phyloP scores from a whole-genome alignment of 2,888 invertebrate species.

The Heliconius cydno region DNA sequence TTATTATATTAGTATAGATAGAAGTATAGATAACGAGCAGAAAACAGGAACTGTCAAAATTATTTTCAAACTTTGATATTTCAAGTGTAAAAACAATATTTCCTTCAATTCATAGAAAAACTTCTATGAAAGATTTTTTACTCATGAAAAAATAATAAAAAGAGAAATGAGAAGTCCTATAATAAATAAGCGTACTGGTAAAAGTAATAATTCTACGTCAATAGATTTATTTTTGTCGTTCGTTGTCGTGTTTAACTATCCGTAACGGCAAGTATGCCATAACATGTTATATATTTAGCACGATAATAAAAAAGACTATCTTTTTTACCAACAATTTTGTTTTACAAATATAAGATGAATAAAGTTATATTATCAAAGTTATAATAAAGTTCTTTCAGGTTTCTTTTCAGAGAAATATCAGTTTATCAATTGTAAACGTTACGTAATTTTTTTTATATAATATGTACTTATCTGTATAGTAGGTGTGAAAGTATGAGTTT shows the following conservation, averaged over 20 bases:
- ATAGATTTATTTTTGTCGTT: constrained; percentile 24
- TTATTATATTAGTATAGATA: too few species aligned
- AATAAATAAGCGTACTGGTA: constrained; percentile 19
- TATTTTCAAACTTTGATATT: not conserved
- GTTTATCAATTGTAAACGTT: too few species aligned
- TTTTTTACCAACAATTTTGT: too few species aligned
- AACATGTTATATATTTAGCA: constrained; percentile 13
- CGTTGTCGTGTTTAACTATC: constrained; percentile 18
- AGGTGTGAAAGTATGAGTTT: too few species aligned
- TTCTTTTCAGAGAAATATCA: not conserved
- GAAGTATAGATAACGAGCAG: too few species aligned
- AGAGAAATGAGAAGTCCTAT: not conserved
- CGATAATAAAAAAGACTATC: not conserved
- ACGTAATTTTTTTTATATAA: too few species aligned
- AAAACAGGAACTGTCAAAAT: not conserved
- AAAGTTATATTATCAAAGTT: not conserved
- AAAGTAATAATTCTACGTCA: constrained; percentile 19
- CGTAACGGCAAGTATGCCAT: constrained; percentile 10
- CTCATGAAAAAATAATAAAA: not conserved
- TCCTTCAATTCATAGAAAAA: not conserved
- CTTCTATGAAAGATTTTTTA: not conserved
- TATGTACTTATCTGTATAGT: too few species aligned
- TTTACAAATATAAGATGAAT: not conserved
- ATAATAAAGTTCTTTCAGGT: not conserved
- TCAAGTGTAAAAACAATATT: not conserved